These are phyloP conservation scores for Ricordea florida DNA, from an alignment of 92 coral and sea anemone species.

Conservation along the genomic window DNA sequence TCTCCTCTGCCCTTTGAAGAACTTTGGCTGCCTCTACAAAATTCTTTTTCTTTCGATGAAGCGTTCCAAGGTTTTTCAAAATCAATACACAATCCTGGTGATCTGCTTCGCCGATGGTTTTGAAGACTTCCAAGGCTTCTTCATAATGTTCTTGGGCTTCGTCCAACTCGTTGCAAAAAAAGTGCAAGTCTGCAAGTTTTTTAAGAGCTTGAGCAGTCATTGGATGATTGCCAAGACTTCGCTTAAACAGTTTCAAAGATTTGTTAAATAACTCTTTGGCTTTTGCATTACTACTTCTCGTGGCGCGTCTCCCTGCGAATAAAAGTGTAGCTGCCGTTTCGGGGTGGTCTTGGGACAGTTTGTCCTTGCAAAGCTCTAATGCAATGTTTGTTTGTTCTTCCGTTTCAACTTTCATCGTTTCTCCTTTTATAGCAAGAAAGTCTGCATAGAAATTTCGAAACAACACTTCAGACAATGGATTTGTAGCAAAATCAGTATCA, in stretches of 20 bases:
- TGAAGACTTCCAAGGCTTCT: neutral
- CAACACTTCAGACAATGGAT: neutral
- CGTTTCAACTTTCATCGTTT: too few species aligned
- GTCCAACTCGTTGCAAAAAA: neutral
- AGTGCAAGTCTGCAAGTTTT: neutral
- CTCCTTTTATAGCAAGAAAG: neutral
- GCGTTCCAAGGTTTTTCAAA: neutral
- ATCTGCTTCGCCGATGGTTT: neutral
- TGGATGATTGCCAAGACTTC: neutral
- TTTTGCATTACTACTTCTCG: neutral
- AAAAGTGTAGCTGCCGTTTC: constrained; percentile 4
- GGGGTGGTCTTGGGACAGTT: neutral
- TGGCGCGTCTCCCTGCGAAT: neutral
- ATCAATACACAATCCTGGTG: constrained; percentile 6
- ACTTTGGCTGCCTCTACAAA: neutral
- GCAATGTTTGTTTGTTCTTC: neutral
- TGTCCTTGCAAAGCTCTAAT: neutral
- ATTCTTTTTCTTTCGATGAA: neutral
- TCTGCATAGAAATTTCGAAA: constrained; percentile 23
- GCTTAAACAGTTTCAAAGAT: neutral
- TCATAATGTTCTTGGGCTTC: neutral
- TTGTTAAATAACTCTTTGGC: too few species aligned
- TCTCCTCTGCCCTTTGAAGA: neutral
- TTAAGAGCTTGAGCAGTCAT: constrained; percentile 19
- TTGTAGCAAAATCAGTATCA: neutral